Percentiles rank a stretch among this genome's conserved stretches.
These are phyloP conservation scores for Lottia gigantea DNA, from an alignment of 2,888 invertebrate genomes.

Conservation along the genomic window DNA sequence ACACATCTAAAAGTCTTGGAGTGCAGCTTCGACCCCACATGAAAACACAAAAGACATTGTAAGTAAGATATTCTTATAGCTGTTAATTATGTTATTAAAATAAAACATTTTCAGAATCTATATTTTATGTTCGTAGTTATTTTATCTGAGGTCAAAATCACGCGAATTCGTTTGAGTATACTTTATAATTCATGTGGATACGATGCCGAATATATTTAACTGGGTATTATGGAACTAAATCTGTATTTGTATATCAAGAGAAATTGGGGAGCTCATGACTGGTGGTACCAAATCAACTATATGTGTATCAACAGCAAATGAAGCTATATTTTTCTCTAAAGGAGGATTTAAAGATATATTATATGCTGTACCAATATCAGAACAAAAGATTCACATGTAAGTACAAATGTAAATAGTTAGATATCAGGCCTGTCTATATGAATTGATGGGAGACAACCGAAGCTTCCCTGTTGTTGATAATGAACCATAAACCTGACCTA, in stretches of 20 bases:
- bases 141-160: too few relatives aligned
- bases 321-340: constrained; percentile 64
- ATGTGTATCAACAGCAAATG: constrained; percentile 63
- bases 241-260: constrained; percentile 40
- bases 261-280: constrained; percentile 60
- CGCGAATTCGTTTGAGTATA: too few relatives aligned
- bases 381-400: constrained; percentile 53
- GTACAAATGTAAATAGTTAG: neutral
- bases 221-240: too few relatives aligned
- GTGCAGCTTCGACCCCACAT: constrained; percentile 63
- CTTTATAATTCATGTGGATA: too few relatives aligned
- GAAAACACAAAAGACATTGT: constrained; percentile 68
- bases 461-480: too few relatives aligned
- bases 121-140: too few relatives aligned
- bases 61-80: constrained; percentile 26
- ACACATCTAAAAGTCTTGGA: constrained; percentile 51
- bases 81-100: too few relatives aligned
- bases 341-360: constrained; percentile 68
- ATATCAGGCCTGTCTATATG: neutral
- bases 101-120: too few relatives aligned
- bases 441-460: neutral
- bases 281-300: constrained; percentile 59
- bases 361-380: constrained; percentile 57
- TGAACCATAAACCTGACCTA: too few relatives aligned
- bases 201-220: too few relatives aligned